A percentile compares a stretch with the other conserved stretches of the same genome.
Evolutionary conservation across 2,888 invertebrate genomes (phyloP).

Genomic region (Calliphora vomitoria): DNA sequence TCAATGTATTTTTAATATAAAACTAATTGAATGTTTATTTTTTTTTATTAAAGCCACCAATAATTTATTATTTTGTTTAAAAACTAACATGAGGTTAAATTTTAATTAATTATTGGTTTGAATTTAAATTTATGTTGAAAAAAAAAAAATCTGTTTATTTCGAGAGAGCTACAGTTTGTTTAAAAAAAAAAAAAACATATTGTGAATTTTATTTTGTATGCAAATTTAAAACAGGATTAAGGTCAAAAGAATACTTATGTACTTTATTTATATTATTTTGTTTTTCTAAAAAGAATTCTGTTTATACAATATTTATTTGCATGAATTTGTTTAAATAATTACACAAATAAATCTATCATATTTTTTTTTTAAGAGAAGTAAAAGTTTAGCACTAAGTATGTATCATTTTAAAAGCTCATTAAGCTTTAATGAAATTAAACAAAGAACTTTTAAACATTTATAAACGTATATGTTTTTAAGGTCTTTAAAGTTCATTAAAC

Average conservation of each 20-base stretch:
- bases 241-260: conserved; percentile 12
- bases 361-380: not conserved
- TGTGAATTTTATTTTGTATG: conserved; percentile 40
- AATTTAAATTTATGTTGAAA: not conserved
- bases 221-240: conserved; percentile 40
- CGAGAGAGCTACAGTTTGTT: conserved; percentile 81
- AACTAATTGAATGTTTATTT: not conserved
- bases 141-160: conserved; percentile 68
- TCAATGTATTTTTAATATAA: not conserved
- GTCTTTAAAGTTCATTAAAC: too few species aligned
- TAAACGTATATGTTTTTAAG: too few species aligned
- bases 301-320: conserved; percentile 52
- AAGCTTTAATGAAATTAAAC: too few species aligned
- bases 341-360: not conserved
- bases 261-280: conserved; percentile 5
- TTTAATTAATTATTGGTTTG: not conserved
- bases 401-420: too few species aligned
- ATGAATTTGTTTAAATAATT: conserved; percentile 54
- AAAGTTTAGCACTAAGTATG: conserved; percentile 43
- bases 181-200: conserved; percentile 50
- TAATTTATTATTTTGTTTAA: conserved; percentile 20
- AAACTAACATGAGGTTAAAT: conserved; percentile 16
- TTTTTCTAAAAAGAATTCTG: conserved; percentile 16
- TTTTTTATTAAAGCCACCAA: too few species aligned
- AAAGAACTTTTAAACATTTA: too few species aligned